Base-by-base conservation (phyloP, 1,140 invertebrate genomes). In the Solenopsis fugax region DNA sequence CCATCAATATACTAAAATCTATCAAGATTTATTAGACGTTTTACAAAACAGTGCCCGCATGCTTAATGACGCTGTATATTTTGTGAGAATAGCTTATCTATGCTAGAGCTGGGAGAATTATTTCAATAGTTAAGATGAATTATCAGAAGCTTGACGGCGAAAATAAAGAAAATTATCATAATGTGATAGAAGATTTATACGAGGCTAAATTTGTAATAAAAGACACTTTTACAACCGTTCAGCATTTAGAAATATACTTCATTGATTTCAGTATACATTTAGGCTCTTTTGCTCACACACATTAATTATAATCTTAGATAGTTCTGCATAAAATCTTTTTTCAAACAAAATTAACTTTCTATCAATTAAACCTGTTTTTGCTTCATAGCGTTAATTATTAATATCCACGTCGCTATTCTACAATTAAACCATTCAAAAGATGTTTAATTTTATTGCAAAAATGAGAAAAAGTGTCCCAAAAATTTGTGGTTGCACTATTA, bases 21-120 rank as follows among this genome's bases (percentile, higher is more conserved):
- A 64, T 16, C 82, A 58, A 52, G 72, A 12, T 64, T 76, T 65
- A 85, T 77, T 84, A 84, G 69, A 75, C 69, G 9, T 76, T 85
- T 85, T 45, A 67, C 29, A 45, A 76, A 56, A 76, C 41, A 41
- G 58, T 48, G 12, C 29, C 34, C 86, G 37, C 67, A 56, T 73
- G 54, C 62, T 41, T n/a, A 62, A 87, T 29, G 62, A 58, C 80
- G 21, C 76, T 54, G 73, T 91, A 87, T 90, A 90, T 90, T 87
- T 91, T 88, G 50, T 81, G 84, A 88, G 75, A 87, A 13, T 77
- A 90, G 85, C 29, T 6, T 80, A 67, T 54, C 73, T 75, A 71
- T 82, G 50, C 24, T 72, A 60, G 37, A 72, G 24, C 62, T 80
- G 62, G 48, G 21, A 48, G 16, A n/a, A 34, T 37, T 62, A 34